These are phyloP conservation scores for Spinus olivaceus DNA, from an alignment of 2,797 vertebrate species.

Conservation along the genomic window DNA sequence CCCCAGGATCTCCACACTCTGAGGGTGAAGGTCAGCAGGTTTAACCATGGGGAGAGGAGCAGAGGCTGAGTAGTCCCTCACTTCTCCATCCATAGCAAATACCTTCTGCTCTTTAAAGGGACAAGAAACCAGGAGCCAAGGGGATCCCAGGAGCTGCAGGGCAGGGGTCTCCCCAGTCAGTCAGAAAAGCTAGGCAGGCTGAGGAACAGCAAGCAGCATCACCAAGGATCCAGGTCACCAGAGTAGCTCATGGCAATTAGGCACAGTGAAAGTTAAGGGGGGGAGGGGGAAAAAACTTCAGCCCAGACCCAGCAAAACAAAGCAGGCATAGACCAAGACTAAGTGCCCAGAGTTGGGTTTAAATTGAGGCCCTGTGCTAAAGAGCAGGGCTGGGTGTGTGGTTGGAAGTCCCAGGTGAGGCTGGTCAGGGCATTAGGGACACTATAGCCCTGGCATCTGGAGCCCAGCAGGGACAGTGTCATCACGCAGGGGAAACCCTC, in stretches of 20 bases:
- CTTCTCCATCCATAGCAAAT: neutral
- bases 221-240: neutral
- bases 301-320: fast-evolving
- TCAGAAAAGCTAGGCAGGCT: neutral
- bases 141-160: neutral
- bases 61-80: neutral
- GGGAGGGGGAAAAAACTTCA: fast-evolving
- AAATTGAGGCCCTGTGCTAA: neutral
- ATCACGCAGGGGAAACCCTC: neutral
- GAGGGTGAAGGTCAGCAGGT: neutral
- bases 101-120: neutral
- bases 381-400: fast-evolving
- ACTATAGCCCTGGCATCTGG: neutral
- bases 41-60: neutral
- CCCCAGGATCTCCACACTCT: neutral
- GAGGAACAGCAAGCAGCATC: neutral
- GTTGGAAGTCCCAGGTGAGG: neutral
- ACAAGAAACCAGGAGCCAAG: neutral
- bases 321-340: fast-evolving
- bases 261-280: neutral
- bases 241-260: fast-evolving
- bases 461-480: neutral
- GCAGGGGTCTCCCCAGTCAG: neutral
- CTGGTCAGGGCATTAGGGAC: neutral
- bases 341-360: fast-evolving